A percentile compares a stretch with the other conserved stretches of the same genome.
Conservation (phyloP, 2,888 invertebrate species). For the Caenorhabditis sulstoni region DNA sequence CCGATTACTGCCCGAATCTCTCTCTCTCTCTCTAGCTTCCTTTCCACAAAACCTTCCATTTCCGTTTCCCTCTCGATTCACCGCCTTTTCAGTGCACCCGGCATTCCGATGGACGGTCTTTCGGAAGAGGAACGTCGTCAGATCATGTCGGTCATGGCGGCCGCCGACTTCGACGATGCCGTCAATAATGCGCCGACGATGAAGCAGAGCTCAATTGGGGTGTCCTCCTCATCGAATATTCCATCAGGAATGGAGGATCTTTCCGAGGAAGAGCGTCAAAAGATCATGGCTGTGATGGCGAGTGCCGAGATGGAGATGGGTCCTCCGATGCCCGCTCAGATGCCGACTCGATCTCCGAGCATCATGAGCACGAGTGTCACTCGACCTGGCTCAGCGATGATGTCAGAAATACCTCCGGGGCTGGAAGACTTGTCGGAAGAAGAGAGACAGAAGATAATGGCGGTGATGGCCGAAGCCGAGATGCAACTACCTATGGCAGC, state of each 20-base stretch:
- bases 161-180: constrained; percentile 82
- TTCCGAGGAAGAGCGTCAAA: constrained; percentile 84
- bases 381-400: constrained; percentile 8
- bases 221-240: constrained; percentile 42
- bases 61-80: constrained; percentile 10
- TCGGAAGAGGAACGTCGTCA: constrained; percentile 84
- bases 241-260: constrained; percentile 81
- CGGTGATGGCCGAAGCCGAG: constrained; percentile 83
- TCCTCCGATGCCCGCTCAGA: constrained; percentile 14
- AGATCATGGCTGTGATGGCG: constrained; percentile 85
- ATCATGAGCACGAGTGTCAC: constrained; percentile 38
- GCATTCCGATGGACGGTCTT: constrained; percentile 79
- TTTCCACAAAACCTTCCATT: constrained; percentile 4
- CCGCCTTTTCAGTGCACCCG: constrained; percentile 21
- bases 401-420: constrained; percentile 49
- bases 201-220: constrained; percentile 30
- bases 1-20: too few species aligned
- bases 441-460: constrained; percentile 84
- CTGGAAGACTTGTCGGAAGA: constrained; percentile 83
- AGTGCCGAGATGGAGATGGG: constrained; percentile 60
- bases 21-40: too few species aligned
- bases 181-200: constrained; percentile 25
- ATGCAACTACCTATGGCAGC: constrained; percentile 43
- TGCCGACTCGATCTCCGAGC: constrained; percentile 47
- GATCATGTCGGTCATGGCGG: constrained; percentile 85